Evolutionary conservation across 2,888 invertebrate genomes (phyloP).

Genomic region (Horisme vitalbata): DNA sequence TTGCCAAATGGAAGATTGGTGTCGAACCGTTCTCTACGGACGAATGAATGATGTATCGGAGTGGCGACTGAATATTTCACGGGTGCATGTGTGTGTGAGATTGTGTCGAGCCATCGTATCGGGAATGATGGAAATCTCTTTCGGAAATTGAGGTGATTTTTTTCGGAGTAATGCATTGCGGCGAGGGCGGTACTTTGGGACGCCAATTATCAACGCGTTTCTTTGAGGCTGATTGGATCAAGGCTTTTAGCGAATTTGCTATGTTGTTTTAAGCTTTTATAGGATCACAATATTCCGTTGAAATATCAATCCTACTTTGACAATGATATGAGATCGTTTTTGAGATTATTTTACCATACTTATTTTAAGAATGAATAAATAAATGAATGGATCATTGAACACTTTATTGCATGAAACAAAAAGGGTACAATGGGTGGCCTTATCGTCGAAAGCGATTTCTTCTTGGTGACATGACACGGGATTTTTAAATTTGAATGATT

Average conservation of each 20-base stretch:
- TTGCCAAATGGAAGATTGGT: constrained; percentile 83
- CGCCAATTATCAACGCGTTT: constrained; percentile 67
- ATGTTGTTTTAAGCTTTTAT: constrained; percentile 10
- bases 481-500: no score
- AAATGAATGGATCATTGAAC: no score
- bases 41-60: constrained; percentile 81
- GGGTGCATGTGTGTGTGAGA: constrained; percentile 59
- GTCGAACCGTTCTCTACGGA: constrained; percentile 79
- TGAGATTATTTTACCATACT: no score
- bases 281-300: background rate
- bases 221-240: constrained; percentile 71
- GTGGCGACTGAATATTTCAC: constrained; percentile 76
- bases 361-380: no score
- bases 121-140: constrained; percentile 68
- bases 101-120: constrained; percentile 73
- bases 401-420: no score
- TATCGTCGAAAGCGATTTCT: no score
- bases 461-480: no score
- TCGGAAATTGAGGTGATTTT: constrained; percentile 71
- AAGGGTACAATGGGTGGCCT: no score
- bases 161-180: constrained; percentile 70
- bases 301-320: no score
- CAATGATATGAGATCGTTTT: no score
- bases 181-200: constrained; percentile 16
- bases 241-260: constrained; percentile 44